A percentile compares a stretch with the other conserved stretches of the same genome.
Evolutionary conservation across 2,888 invertebrate species (phyloP).

Genomic region (Itoplectis maculator): DNA sequence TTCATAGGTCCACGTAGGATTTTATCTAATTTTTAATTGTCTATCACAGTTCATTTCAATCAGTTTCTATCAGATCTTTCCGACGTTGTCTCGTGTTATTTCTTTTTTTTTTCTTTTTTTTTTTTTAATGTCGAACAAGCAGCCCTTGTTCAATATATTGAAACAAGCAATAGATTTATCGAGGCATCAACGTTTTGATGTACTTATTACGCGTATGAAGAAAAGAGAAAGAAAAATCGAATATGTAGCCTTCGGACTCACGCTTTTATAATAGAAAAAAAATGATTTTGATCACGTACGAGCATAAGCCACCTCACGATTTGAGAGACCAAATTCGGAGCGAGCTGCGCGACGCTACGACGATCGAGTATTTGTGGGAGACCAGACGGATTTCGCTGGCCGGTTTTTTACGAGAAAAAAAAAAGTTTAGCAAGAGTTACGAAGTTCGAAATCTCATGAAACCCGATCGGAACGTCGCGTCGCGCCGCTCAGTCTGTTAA

Average conservation of each 20-base stretch:
- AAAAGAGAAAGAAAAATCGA: constrained; percentile 14
- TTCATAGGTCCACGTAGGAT: neutral
- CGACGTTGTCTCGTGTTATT: constrained; percentile 8
- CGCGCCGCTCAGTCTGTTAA: constrained; percentile 52
- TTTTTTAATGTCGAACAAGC: constrained; percentile 14
- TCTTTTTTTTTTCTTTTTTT: constrained; percentile 6
- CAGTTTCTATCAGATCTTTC: no score
- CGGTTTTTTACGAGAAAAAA: constrained; percentile 15
- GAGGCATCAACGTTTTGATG: constrained; percentile 39
- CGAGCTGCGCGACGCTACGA: constrained; percentile 23
- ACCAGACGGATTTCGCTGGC: constrained; percentile 1
- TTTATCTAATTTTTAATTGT: no score
- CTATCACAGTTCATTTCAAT: no score
- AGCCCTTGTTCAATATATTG: constrained; percentile 32
- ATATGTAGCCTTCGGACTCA: constrained; percentile 30
- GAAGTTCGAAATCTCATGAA: constrained; percentile 9
- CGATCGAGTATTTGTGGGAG: neutral
- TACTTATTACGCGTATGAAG: constrained; percentile 15
- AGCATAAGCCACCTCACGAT: constrained; percentile 47
- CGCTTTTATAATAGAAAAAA: constrained; percentile 51
- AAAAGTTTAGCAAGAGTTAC: neutral
- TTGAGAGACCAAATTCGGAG: constrained; percentile 60
- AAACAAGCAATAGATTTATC: constrained; percentile 45
- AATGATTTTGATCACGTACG: constrained; percentile 41
- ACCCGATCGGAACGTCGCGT: constrained; percentile 14